Evolutionary conservation across 2,113 vertebrate species (phyloP), one percentile per base, ranked within the genome.

Genomic region (Hippocampus abdominalis): DNA sequence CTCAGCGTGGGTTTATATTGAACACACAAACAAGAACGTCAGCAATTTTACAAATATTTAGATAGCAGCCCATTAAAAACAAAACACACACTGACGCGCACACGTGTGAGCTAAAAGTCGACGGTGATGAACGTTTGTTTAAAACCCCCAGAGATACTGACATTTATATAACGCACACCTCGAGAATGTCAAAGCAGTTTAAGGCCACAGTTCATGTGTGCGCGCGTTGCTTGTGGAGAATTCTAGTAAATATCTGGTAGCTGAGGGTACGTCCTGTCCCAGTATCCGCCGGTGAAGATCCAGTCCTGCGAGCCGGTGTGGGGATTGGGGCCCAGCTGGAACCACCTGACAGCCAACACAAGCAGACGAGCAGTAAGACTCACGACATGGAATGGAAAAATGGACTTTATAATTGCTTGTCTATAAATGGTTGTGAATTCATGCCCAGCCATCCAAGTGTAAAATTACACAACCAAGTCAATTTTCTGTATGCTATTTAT

Each of bases 191-290:
- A 61, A 36, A 72, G 49, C 46, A 65, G 40, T 42, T 69, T 62
- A 84, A 87, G 82, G 83, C 84, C 82, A 79, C 49, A 66, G 62
- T 75, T 82, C 63, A 75, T 68, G 40, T 42, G 67, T 77, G 65
- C n/a, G 65, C n/a, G 53, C 78, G 72, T 69, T 70, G 60, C 66
- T 75, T 48, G 56, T 49, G 60, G 63, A 71, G 29, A 66, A 73
- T 48, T 16, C 95, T 89, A 99, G 92, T 98, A 98, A 92, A 99
- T 98, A 84, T 99, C 96, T 73, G 94, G 94, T 80, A 97, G 91
- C 79, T 94, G 92, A 71, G 90, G 92, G 88, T 98, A 97, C 71
- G 92, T 94, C 86, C 96, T 94, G 90, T 98, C 94, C 96, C 96
- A 99, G 91, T 99, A 99, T 80, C 90, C 92, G 57, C 93, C 93